Evolutionary conservation across 2,888 invertebrate genomes (phyloP).

Genomic region (Calameuta idolon): DNA sequence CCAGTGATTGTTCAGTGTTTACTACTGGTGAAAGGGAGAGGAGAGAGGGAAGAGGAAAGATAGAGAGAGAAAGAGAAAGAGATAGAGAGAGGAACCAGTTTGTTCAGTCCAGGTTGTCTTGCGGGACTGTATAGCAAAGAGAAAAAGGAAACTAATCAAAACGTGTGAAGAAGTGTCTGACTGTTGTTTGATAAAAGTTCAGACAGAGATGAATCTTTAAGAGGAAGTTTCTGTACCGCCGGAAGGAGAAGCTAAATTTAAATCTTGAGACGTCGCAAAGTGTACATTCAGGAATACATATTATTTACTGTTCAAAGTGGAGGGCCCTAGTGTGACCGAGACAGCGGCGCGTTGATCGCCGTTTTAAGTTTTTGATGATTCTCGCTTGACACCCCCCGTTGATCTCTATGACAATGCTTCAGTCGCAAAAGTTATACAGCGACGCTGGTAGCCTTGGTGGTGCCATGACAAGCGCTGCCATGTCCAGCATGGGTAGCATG

Average conservation of each 20-base stretch:
- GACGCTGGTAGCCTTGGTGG: conserved; percentile 59
- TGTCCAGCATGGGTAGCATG: conserved; percentile 69
- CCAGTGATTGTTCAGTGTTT: too few relatives aligned
- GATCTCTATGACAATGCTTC: conserved; percentile 64
- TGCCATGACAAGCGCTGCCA: conserved; percentile 60
- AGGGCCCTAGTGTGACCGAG: too few relatives aligned
- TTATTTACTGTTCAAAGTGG: too few relatives aligned
- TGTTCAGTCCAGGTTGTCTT: background rate
- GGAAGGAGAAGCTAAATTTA: too few relatives aligned
- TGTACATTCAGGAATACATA: too few relatives aligned
- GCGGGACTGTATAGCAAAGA: background rate
- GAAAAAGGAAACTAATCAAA: conserved; percentile 1
- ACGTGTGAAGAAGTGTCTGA: too few relatives aligned
- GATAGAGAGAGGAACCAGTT: conserved; percentile 3
- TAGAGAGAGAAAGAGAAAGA: background rate
- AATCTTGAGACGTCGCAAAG: too few relatives aligned
- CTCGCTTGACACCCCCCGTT: conserved; percentile 40
- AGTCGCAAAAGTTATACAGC: conserved; percentile 65
- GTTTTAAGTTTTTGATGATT: conserved; percentile 39
- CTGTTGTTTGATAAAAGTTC: too few relatives aligned
- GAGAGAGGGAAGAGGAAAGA: background rate
- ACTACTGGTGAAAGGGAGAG: too few relatives aligned
- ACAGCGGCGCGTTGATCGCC: conserved; percentile 30
- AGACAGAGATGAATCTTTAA: too few relatives aligned
- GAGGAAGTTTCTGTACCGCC: too few relatives aligned